A percentile compares a stretch with the other conserved stretches of the same genome.
Conservation (phyloP, 2,888 invertebrate genomes). For the Clitarchus hookeri region DNA sequence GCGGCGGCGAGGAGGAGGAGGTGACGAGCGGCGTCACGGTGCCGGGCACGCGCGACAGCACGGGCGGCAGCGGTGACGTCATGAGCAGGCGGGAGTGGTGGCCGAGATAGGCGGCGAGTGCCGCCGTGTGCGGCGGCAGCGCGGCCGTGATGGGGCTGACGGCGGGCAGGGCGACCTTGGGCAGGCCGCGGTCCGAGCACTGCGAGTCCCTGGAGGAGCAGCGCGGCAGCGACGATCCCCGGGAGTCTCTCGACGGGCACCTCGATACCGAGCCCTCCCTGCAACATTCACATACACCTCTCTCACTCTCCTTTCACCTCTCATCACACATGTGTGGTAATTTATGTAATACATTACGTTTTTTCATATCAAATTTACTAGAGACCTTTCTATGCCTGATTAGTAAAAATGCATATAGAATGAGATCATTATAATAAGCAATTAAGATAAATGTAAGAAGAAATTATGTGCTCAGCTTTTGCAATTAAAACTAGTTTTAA, state of each 20-base stretch:
- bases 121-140: conserved; percentile 64
- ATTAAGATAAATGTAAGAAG: too few relatives aligned
- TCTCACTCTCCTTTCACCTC: background rate
- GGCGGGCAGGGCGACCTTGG: conserved; percentile 55
- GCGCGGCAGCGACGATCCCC: conserved; percentile 66
- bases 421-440: too few relatives aligned
- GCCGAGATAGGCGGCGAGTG: conserved; percentile 64
- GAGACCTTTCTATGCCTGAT: too few relatives aligned
- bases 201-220: conserved; percentile 80
- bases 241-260: conserved; percentile 80
- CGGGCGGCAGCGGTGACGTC: conserved; percentile 62
- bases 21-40: conserved; percentile 71
- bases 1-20: conserved; percentile 68
- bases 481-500: too few relatives aligned
- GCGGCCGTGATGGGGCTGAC: conserved; percentile 59
- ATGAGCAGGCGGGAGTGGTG: conserved; percentile 75
- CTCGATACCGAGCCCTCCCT: conserved; percentile 69
- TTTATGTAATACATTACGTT: too few relatives aligned
- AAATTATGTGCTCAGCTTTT: too few relatives aligned
- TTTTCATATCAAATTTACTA: too few relatives aligned
- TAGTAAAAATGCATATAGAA: too few relatives aligned
- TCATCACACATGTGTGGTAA: too few relatives aligned
- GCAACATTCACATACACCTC: background rate
- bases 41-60: conserved; percentile 52
- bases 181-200: conserved; percentile 66